A percentile compares a stretch with the other conserved stretches of the same genome.
phyloP scores from a whole-genome alignment of 2,797 vertebrate genomes.

The Remorina albescens region DNA sequence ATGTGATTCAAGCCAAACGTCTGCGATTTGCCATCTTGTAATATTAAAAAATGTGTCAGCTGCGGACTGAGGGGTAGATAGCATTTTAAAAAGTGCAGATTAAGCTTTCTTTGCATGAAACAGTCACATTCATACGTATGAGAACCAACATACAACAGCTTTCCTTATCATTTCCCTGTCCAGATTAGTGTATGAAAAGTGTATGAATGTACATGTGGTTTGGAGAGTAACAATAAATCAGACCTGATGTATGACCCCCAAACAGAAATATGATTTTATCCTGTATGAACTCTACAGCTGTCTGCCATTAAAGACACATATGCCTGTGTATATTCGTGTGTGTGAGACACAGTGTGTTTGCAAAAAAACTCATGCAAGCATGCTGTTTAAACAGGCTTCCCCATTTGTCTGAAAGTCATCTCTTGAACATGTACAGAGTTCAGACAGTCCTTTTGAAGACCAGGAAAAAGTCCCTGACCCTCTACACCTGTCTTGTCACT shows the following conservation, averaged over 20 bases:
- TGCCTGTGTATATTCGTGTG: conserved; percentile 25
- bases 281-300: conserved; percentile 65
- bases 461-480: conserved; percentile 31
- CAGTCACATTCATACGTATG: conserved; percentile 10
- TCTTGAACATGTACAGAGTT: conserved; percentile 21
- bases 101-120: conserved; percentile 17
- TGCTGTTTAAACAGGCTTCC: conserved; percentile 34
- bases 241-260: conserved; percentile 27
- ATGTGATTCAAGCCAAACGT: conserved; percentile 6
- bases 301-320: conserved; percentile 48
- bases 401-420: conserved; percentile 56
- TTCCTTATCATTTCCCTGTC: conserved; percentile 1
- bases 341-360: conserved; percentile 14
- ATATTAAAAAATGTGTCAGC: conserved; percentile 7
- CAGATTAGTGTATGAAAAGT: conserved; percentile 20
- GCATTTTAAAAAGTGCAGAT: not conserved
- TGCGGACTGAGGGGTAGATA: conserved; percentile 7
- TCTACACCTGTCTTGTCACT: conserved; percentile 79
- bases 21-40: conserved; percentile 12
- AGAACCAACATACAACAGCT: conserved; percentile 24
- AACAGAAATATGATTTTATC: conserved; percentile 68
- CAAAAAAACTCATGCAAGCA: conserved; percentile 8
- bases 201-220: conserved; percentile 11
- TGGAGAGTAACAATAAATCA: conserved; percentile 31
- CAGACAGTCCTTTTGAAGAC: conserved; percentile 24